Evolutionary conservation across 2,797 vertebrate species (phyloP), one percentile per base, ranked within the genome.

Genomic region (Acipenser ruthenus): DNA sequence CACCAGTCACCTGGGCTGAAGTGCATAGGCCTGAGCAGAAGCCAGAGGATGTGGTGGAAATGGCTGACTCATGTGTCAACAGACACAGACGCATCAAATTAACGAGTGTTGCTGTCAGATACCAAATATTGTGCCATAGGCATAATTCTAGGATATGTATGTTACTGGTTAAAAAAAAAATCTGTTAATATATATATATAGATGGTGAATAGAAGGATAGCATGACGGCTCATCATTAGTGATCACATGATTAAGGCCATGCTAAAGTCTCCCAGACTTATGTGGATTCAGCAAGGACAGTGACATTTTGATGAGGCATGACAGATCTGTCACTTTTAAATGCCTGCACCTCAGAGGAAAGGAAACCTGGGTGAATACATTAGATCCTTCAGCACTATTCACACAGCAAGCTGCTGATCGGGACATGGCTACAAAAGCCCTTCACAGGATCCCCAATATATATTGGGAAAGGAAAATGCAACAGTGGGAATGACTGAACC

Each of bases 341-440:
- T 75, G 68, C n/a, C 8, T 18, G 60, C 68, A 59, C 64, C 66
- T 12, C 10, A 49, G 55, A 67, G 63, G 68, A 68, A 63, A 50
- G 12, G 49, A 67, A 61, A 63, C 70, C 65, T 67, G 69, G 69
- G 67, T 68, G 65, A 73, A 65, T 64, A 67, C 66, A 65, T 66
- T 66, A 67, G 65, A 67, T 68, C 48, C 63, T 61, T 52, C 61
- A 68, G 69, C 62, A 64, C 15, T 50, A 56, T 60, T 64, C 55
- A 51, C 66, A 74, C 55, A 62, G 67, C 68, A 69, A 65, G 62
- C 71, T 71, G 69, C 50, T 71, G 50, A 65, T 18, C 66, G 50
- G 64, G 50, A 62, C 62, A 64, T 63, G 69, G 68, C 71, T 74
- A n/a, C n/a, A n/a, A n/a, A n/a, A n/a, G n/a, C n/a, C n/a, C n/a